Evolutionary conservation across 2,113 vertebrate species (phyloP).

Genomic region (Myotis brandtii): DNA sequence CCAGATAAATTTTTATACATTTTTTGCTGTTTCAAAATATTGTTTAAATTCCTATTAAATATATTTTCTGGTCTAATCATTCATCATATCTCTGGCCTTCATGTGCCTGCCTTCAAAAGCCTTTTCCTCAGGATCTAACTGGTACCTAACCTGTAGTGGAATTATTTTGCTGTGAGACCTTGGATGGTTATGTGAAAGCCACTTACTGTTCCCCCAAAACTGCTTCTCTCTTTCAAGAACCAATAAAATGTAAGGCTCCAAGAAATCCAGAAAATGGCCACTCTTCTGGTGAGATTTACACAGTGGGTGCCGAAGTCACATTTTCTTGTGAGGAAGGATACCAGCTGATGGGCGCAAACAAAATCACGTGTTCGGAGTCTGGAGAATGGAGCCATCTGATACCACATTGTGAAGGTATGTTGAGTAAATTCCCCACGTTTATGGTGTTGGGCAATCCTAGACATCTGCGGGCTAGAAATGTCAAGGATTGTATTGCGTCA

Average conservation of each 20-base stretch:
- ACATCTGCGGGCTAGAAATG: not conserved
- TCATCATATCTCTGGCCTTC: not conserved
- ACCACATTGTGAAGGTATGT: slow-evolving; percentile 93
- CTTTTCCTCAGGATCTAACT: not conserved
- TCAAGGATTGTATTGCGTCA: not conserved
- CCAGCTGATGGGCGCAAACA: slow-evolving; percentile 86
- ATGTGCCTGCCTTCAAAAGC: not conserved
- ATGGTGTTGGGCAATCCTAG: not conserved
- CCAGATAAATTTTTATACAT: not conserved
- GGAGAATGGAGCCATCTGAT: slow-evolving; percentile 89
- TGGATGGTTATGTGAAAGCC: not conserved
- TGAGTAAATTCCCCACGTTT: not conserved
- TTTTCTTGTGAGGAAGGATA: slow-evolving; percentile 93
- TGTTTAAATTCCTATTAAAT: not conserved
- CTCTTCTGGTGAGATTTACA: slow-evolving; percentile 87
- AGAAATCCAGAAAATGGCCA: slow-evolving; percentile 91
- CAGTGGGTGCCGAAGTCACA: slow-evolving; percentile 89
- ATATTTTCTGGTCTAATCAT: not conserved
- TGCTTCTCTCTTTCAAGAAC: slow-evolving; percentile 88
- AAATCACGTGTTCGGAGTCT: slow-evolving; percentile 89
- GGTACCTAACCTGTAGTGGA: not conserved
- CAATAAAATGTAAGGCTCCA: slow-evolving; percentile 91
- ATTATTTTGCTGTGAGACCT: not conserved
- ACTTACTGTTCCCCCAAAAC: not conserved
- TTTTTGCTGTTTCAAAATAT: slow-evolving; percentile 12